A percentile compares a stretch with the other conserved stretches of the same genome.
These are phyloP conservation scores for Phytoseiulus persimilis DNA, from an alignment of 2,888 invertebrate genomes.

Conservation along the genomic window DNA sequence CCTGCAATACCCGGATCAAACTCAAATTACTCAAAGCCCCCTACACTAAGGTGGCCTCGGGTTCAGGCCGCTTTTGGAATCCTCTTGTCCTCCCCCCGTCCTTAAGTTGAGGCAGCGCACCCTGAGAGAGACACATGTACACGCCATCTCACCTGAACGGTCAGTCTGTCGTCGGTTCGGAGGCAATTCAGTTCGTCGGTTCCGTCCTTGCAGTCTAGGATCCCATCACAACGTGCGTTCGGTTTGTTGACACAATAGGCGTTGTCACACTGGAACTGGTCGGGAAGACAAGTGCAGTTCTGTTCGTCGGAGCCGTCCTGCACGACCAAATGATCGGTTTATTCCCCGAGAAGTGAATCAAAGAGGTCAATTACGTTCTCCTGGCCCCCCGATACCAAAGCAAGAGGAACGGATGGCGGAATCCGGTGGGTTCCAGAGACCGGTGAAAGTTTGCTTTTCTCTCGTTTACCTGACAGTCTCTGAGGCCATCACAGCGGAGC, in stretches of 20 bases:
- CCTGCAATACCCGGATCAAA: slow-evolving; percentile 40
- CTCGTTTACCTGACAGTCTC: slow-evolving; percentile 44
- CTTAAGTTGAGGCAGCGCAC: no score
- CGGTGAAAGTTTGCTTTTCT: neutral
- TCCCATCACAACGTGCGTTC: slow-evolving; percentile 55
- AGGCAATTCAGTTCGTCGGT: slow-evolving; percentile 46
- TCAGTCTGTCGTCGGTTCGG: slow-evolving; percentile 11
- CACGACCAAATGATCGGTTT: neutral
- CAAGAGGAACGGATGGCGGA: no score
- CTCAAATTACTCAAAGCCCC: neutral
- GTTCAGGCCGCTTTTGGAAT: no score
- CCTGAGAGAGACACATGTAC: no score
- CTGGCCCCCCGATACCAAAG: no score
- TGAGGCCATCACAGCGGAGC: slow-evolving; percentile 57
- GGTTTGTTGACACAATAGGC: slow-evolving; percentile 25
- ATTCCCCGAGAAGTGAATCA: no score
- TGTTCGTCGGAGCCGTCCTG: slow-evolving; percentile 18
- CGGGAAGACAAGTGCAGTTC: slow-evolving; percentile 24
- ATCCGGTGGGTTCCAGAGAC: no score
- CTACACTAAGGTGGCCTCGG: no score
- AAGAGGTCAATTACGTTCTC: no score
- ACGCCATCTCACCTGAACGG: neutral
- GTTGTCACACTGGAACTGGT: slow-evolving; percentile 30
- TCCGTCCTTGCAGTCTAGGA: slow-evolving; percentile 46
- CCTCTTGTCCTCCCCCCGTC: no score